Base-by-base conservation (phyloP, 1,140 invertebrate genomes). In the Scylla paramamosain region DNA sequence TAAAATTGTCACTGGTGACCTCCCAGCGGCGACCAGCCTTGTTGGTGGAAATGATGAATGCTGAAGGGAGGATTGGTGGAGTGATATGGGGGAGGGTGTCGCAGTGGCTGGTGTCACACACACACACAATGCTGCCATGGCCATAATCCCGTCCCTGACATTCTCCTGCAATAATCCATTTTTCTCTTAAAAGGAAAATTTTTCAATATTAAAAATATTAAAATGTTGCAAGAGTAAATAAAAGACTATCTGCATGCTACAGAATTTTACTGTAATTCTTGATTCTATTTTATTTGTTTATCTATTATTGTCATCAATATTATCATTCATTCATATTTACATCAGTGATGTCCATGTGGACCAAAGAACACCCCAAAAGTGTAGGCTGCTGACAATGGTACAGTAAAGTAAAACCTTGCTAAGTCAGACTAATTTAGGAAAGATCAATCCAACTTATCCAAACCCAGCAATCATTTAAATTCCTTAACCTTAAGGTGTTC, bases 121-220 rank as follows among this genome's bases (percentile, higher is more conserved):
- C 93, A 94, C 93, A 94, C 31, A 94, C 93, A 8, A 29, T 89
- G 28, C 93, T 94, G 20, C 93, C 93, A 84, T 94, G 93, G 16
- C 93, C 93, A 91, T 90, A 94, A 67, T 94, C 46, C n/a, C 93
- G 93, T 48, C 93, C 83, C 28, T 83, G 89, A 67, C 93, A 94
- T 14, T 4, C 88, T 39, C 52, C 93, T 94, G 93, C 8, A 82
- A 83, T 31, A 39, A n/a, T 7, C 16, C 67, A 77, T n/a, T n/a
- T 20, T n/a, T 77, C 20, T 77, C 25, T 77, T 20, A 20, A 77
- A 77, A 77, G 10, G 67, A n/a, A 7, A 59, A 59, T 59, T 14
- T 59, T 0, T 14, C 52, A 59, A 59, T 59, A 59, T 20, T 14
- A 59, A 20, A 59, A 20, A 59, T 59, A 3, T 59, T 4, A 59